These are phyloP conservation scores for Pelodiscus sinensis DNA, from an alignment of 2,113 vertebrate species.

Conservation along the genomic window DNA sequence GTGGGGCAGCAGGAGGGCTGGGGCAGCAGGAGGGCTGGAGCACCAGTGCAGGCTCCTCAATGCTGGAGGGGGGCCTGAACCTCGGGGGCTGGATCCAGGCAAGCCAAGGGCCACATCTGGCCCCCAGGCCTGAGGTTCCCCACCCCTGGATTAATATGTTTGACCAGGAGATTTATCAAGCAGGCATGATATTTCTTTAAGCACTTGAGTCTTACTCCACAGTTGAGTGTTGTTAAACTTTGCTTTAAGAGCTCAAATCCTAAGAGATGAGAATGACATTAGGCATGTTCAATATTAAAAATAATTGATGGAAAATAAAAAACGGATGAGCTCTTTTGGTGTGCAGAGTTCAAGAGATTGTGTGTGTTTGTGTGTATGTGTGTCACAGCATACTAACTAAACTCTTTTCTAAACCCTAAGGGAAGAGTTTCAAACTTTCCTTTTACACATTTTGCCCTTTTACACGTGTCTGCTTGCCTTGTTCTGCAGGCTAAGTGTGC, in stretches of 20 bases:
- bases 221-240: not conserved
- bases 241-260: not conserved
- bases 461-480: not conserved
- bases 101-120: no score
- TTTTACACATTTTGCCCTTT: not conserved
- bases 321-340: not conserved
- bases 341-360: not conserved
- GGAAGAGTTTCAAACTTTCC: conserved; percentile 19
- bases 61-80: no score
- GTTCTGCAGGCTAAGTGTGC: not conserved
- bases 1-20: no score
- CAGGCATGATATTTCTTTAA: not conserved
- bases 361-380: not conserved
- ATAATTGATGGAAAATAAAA: not conserved
- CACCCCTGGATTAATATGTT: not conserved
- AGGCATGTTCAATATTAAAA: not conserved
- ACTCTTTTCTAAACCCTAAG: not conserved
- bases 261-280: not conserved
- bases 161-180: not conserved
- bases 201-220: not conserved
- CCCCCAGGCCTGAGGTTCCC: no score
- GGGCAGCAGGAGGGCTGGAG: no score
- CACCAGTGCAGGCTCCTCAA: no score
- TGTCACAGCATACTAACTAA: not conserved
- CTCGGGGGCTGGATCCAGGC: no score